Evolutionary conservation across 2,797 vertebrate species (phyloP).

Genomic region (Chelon auratus): DNA sequence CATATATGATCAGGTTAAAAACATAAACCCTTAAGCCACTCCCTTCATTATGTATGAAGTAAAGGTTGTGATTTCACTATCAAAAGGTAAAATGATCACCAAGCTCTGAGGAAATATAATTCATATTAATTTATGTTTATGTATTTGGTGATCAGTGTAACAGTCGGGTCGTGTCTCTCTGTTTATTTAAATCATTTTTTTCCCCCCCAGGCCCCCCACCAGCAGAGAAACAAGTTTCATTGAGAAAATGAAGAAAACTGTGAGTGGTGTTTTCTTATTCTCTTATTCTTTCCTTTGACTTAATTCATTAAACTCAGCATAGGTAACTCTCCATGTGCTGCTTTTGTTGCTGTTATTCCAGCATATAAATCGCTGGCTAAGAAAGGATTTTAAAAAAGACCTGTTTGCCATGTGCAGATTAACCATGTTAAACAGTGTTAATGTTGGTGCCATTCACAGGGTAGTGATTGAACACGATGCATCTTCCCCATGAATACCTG

Average conservation of each 20-base stretch:
- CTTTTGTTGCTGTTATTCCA: not conserved
- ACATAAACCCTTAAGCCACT: too few species aligned
- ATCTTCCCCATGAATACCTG: not conserved
- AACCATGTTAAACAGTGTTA: not conserved
- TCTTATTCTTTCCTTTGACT: not conserved
- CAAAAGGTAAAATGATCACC: not conserved
- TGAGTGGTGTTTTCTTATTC: constrained; percentile 75
- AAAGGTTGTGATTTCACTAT: not conserved
- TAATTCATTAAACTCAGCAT: not conserved
- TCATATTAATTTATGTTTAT: not conserved
- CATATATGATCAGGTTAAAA: too few species aligned
- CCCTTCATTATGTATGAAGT: not conserved
- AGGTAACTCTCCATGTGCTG: not conserved
- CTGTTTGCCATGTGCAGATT: not conserved
- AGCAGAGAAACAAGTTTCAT: constrained; percentile 93
- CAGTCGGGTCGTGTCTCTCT: not conserved
- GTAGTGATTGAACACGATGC: not conserved
- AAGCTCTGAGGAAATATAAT: not conserved
- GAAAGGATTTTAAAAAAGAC: not conserved
- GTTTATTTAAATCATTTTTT: not conserved
- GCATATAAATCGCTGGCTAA: not conserved
- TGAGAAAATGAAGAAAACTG: constrained; percentile 99
- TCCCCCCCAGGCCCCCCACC: constrained; percentile 81
- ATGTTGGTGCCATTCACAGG: not conserved
- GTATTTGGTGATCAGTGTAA: not conserved